Evolutionary conservation across 2,113 vertebrate species (phyloP), one percentile per base, ranked within the genome.

Genomic region (Telmatochromis brichardi): DNA sequence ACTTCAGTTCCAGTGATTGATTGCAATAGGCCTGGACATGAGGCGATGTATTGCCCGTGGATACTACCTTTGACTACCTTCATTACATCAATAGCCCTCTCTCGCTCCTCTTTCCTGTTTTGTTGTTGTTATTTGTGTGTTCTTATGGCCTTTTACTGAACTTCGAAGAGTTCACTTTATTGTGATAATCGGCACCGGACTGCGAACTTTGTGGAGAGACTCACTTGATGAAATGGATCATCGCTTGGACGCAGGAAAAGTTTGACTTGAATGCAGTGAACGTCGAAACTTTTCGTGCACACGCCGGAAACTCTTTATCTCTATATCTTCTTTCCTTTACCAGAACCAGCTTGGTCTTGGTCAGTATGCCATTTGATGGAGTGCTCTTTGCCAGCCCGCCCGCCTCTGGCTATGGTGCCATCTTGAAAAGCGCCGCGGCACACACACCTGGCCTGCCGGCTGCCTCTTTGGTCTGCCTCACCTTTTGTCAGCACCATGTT

Each of bases 401-500:
- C 55, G 89, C 93, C 91, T 90, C 87, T 88, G 88, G 94, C 94
- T 80, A 45, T 28, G 83, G 90, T 93, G 84, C 90, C 91, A 88
- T 94, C 93, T 95, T 96, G 94, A 96, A 96, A 96, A 94, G 95
- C 86, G 82, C 87, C 60, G 87, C 92, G 60, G 92, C 92, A 87
- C 92, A 94, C 95, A 95, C 96, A 97, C 96, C 96, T 97, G 96
- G 96, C 93, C 94, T 14, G 93, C 94, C 93, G 94, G 95, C 96
- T 96, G 93, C 94, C 93, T 95, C 95, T 97, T 96, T 97, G 94
- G 95, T 96, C 94, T 95, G 93, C 93, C 88, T 96, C 96, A 96
- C 96, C 96, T 96, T 97, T 97, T 96, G 96, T 97, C 95, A 95
- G 91, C 93, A 92, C 89, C 94, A 96, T 95, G 95, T 96, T 96